Base-by-base conservation (phyloP, 2,888 invertebrate species). In the Pseudoips prasinana region DNA sequence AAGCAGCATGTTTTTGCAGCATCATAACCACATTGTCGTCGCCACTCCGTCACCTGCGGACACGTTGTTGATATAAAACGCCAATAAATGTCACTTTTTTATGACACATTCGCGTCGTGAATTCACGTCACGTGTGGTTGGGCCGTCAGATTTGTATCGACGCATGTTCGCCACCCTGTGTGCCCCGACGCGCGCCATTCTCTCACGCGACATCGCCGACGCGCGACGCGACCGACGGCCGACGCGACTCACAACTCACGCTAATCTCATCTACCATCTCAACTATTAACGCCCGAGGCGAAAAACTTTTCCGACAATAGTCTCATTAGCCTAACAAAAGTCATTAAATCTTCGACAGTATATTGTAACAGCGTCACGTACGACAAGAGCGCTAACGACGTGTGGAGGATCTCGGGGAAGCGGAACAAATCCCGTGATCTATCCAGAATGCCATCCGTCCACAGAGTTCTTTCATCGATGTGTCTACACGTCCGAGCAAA, bases 31-130 rank as follows among this genome's bases (percentile, higher is more conserved):
- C 70, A 71, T 67, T 71, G 76, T 74, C 62, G 73, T 61, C 73
- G 71, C 52, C 67, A 64, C 71, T 70, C 55, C 67, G 73, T 80
- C 84, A 82, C 75, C 75, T 77, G 79, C 55, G 50, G 65, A 72
- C 84, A 81, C 82, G 79, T 77, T 72, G 81, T 80, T 86, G 84
- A 81, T 84, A 86, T 87, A 85, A 88, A 85, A 80, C 70, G 77
- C 83, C 82, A 86, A 85, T 88, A 86, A 88, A 85, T 77, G 87
- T 86, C 87, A 86, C 84, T 84, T 86, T 85, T 87, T 88, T 87
- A 86, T 86, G 83, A 82, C 69, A 65, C 73, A 60, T 66, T 64
- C 70, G 64, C 68, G 62, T 70, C 58, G 58, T 62, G 76, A 59
- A 84, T 79, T 79, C 86, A 67, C 46, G 80, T 87, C 86, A 87